Evolutionary conservation across 30 jellyfish, hydroid and myxozoan genomes (phyloP).

Genomic region (Hydractinia echinata): DNA sequence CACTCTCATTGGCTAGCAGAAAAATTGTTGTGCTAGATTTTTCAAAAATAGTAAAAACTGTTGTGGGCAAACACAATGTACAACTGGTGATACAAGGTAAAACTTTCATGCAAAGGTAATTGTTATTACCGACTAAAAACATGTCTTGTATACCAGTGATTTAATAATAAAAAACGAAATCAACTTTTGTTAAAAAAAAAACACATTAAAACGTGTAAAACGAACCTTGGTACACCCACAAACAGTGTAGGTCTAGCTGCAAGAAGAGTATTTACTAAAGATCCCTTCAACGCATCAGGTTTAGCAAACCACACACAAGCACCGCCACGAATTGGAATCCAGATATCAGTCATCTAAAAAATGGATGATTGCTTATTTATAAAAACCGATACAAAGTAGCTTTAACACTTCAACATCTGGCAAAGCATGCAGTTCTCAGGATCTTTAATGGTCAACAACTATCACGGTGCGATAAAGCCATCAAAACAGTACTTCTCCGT

Average conservation of each 20-base stretch:
- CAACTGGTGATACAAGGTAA: too few species aligned
- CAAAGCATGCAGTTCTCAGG: too few species aligned
- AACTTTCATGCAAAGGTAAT: too few species aligned
- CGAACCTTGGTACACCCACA: conserved; percentile 95
- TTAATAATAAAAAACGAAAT: neutral
- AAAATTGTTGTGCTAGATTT: too few species aligned
- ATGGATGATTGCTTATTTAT: neutral
- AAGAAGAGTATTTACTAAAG: conserved; percentile 55
- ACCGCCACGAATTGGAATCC: conserved; percentile 46
- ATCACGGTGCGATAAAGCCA: too few species aligned
- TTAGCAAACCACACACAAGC: conserved; percentile 76
- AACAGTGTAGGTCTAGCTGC: conserved; percentile 79
- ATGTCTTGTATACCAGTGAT: neutral
- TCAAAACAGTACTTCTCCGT: too few species aligned
- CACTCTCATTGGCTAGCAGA: too few species aligned
- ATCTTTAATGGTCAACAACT: too few species aligned
- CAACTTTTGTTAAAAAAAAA: neutral
- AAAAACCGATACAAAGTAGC: neutral
- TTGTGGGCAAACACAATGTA: too few species aligned
- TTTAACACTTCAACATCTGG: too few species aligned
- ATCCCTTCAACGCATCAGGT: conserved; percentile 97
- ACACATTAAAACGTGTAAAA: neutral
- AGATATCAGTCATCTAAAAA: conserved; percentile 55
- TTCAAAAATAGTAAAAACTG: too few species aligned
- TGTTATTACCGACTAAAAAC: neutral